These are phyloP conservation scores for Taphrorychus bicolor DNA, from an alignment of 2,888 invertebrate genomes.

Conservation along the genomic window DNA sequence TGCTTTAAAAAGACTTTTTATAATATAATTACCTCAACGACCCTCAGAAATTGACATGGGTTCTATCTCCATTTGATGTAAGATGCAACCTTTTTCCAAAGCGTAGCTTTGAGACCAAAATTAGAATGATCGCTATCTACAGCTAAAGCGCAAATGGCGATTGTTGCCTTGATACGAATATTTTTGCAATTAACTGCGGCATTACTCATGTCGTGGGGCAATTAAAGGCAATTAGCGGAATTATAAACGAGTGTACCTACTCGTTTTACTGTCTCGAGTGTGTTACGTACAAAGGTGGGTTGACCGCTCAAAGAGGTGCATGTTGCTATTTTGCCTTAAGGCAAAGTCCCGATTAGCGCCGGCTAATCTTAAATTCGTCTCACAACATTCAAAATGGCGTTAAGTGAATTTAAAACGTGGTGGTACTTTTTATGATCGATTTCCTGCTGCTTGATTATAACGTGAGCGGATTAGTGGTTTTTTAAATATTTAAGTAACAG, in stretches of 20 bases:
- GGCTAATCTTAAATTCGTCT: not conserved
- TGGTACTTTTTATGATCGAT: constrained; percentile 1
- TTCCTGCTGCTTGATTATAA: not conserved
- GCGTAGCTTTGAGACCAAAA: too few species aligned
- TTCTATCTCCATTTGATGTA: too few species aligned
- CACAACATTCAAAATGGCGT: not conserved
- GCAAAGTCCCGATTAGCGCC: not conserved
- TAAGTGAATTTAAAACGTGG: not conserved
- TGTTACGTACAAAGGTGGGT: not conserved
- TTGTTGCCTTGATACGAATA: constrained; percentile 12
- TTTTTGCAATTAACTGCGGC: constrained; percentile 1
- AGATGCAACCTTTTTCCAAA: not conserved
- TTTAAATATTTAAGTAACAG: not conserved
- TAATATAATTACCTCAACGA: too few species aligned
- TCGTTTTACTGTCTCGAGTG: not conserved
- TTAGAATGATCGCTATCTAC: constrained; percentile 2
- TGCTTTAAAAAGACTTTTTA: too few species aligned
- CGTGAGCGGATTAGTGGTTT: not conserved
- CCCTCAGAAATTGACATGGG: too few species aligned
- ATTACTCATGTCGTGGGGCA: constrained; percentile 5
- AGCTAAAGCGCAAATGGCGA: not conserved
- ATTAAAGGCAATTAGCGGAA: constrained; percentile 1
- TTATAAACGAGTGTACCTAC: not conserved
- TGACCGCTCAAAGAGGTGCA: not conserved
- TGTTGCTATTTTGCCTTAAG: not conserved